Percentiles rank a stretch among this genome's conserved stretches.
phyloP scores from a whole-genome alignment of 2,113 vertebrate genomes.

The Xiphophorus couchianus region DNA sequence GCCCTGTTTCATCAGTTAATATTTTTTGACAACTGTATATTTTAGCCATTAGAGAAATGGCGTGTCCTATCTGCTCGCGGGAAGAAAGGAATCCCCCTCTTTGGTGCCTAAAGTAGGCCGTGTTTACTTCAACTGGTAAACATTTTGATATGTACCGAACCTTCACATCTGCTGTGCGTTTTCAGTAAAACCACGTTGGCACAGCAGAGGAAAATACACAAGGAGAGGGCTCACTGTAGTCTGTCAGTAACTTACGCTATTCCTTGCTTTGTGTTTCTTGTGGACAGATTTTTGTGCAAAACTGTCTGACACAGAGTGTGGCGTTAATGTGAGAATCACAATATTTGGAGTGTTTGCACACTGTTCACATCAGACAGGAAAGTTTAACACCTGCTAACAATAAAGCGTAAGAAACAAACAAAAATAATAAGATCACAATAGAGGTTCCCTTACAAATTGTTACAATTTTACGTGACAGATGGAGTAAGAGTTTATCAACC shows the following conservation, averaged over 20 bases:
- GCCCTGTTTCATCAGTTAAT: constrained; percentile 79
- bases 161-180: constrained; percentile 82
- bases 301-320: constrained; percentile 58
- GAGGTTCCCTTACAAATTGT: constrained; percentile 10
- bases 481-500: constrained; percentile 59
- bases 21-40: constrained; percentile 84
- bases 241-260: constrained; percentile 69
- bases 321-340: constrained; percentile 62
- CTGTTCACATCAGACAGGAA: constrained; percentile 52
- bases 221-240: constrained; percentile 50
- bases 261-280: constrained; percentile 51
- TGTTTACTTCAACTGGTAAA: constrained; percentile 83
- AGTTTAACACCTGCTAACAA: constrained; percentile 28
- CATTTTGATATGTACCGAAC: constrained; percentile 84
- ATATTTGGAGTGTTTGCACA: constrained; percentile 44
- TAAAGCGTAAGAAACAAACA: constrained; percentile 2
- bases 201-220: constrained; percentile 64
- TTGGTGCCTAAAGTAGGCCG: constrained; percentile 75
- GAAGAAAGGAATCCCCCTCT: constrained; percentile 77
- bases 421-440: not conserved
- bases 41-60: constrained; percentile 79
- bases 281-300: constrained; percentile 58
- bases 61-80: constrained; percentile 73
- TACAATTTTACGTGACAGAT: constrained; percentile 8
- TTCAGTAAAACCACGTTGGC: constrained; percentile 75